These are phyloP conservation scores for Hemiprocne comata DNA, from an alignment of 2,113 vertebrate genomes.

Conservation along the genomic window DNA sequence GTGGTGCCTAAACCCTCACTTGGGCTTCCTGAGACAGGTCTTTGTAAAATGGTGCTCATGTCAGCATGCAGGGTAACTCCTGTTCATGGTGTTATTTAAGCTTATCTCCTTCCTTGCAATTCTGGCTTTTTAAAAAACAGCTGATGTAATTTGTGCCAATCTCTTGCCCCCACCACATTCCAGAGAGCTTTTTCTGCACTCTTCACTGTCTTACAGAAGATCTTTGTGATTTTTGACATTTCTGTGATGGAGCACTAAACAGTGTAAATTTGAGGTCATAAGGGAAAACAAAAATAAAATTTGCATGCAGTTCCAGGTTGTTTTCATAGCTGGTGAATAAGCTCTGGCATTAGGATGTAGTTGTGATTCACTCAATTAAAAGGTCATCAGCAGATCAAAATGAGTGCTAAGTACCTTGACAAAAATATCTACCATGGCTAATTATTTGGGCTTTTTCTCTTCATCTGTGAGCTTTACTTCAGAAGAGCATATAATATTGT, in stretches of 20 bases:
- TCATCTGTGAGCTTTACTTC: background rate
- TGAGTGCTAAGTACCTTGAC: conserved; percentile 42
- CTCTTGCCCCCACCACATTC: background rate
- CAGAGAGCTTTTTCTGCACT: background rate
- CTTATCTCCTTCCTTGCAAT: background rate
- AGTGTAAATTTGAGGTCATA: background rate
- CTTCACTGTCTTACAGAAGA: background rate
- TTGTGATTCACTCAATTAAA: conserved; percentile 54
- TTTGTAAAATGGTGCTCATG: background rate
- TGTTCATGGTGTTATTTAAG: background rate
- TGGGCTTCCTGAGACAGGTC: background rate
- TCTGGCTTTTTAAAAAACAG: background rate
- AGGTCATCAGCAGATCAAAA: conserved; percentile 53
- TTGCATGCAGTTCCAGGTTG: background rate
- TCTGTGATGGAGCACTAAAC: background rate
- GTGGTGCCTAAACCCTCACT: background rate
- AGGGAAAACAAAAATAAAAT: conserved; percentile 36
- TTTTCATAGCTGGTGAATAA: conserved; percentile 45
- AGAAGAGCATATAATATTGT: background rate
- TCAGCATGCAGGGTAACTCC: background rate
- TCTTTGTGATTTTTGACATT: background rate
- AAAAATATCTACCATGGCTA: conserved; percentile 10
- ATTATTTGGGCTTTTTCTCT: background rate
- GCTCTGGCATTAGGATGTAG: background rate
- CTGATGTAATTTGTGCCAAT: background rate